Percentiles rank a stretch among this genome's conserved stretches.
Conservation (phyloP, 2,888 invertebrate species). For the Pilophorus perplexus region DNA sequence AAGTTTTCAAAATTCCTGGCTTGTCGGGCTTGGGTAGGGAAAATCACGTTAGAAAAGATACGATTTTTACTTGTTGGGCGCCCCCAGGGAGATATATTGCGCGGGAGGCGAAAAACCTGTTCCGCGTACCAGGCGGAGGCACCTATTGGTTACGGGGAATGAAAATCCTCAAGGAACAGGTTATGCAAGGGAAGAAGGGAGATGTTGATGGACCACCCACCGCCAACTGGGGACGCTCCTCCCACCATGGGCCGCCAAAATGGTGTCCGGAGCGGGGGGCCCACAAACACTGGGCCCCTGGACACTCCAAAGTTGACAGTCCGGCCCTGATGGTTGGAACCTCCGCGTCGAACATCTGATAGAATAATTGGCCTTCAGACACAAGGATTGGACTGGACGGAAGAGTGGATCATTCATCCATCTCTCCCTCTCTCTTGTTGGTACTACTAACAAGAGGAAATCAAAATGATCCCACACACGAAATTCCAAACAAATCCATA, state of each 20-base stretch:
- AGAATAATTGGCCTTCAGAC: too few species aligned
- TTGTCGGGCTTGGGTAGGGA: not conserved
- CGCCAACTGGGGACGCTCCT: slow-evolving; percentile 26
- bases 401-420: too few species aligned
- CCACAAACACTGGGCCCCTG: not conserved
- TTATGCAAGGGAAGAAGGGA: slow-evolving; percentile 27
- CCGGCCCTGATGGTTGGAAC: too few species aligned
- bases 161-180: slow-evolving; percentile 23
- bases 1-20: not conserved
- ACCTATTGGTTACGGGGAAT: slow-evolving; percentile 14
- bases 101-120: slow-evolving; percentile 6
- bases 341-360: too few species aligned
- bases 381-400: too few species aligned
- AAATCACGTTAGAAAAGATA: too few species aligned
- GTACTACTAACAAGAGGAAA: too few species aligned
- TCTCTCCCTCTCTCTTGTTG: too few species aligned
- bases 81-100: not conserved
- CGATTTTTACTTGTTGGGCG: too few species aligned
- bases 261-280: slow-evolving; percentile 20
- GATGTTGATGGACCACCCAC: slow-evolving; percentile 40
- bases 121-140: slow-evolving; percentile 7
- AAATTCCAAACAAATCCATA: too few species aligned
- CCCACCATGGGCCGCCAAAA: slow-evolving; percentile 32
- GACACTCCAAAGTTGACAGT: too few species aligned
- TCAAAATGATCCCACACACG: too few species aligned